These are phyloP conservation scores for Anas bahamensis DNA, from an alignment of 2,797 vertebrate genomes.

Conservation along the genomic window DNA sequence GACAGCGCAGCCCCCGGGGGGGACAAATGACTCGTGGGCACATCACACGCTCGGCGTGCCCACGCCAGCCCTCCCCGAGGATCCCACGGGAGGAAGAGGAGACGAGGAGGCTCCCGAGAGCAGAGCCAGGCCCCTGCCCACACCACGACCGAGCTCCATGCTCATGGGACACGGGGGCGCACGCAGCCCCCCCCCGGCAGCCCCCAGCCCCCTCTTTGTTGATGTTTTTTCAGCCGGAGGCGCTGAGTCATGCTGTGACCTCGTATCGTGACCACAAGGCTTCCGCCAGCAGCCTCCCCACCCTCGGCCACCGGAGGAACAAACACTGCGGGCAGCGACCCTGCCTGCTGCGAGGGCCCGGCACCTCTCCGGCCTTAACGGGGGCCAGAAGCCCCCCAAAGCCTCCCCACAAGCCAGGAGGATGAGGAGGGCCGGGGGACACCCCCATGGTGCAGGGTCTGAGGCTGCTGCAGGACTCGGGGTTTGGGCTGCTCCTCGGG, in stretches of 20 bases:
- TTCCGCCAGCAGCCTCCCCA: neutral
- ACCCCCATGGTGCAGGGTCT: neutral
- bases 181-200: neutral
- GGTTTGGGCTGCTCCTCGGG: neutral
- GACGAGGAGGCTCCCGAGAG: fast-evolving
- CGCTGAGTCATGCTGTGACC: neutral
- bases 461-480: too few species aligned
- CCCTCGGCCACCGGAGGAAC: neutral
- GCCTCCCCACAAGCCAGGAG: fast-evolving
- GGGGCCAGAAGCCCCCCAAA: neutral
- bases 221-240: neutral
- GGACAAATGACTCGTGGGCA: fast-evolving
- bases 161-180: too few species aligned
- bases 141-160: neutral
- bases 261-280: neutral
- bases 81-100: neutral
- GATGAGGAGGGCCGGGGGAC: neutral
- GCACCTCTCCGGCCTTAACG: too few species aligned
- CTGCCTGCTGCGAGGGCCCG: neutral
- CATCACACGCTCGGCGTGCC: fast-evolving
- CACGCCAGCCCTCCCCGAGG: fast-evolving
- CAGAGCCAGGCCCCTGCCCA: neutral
- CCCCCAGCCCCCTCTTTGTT: neutral
- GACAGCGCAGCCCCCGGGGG: fast-evolving
- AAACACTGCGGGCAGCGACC: fast-evolving